Base-by-base conservation (phyloP, 2,888 invertebrate species). In the Watsonalla binaria region DNA sequence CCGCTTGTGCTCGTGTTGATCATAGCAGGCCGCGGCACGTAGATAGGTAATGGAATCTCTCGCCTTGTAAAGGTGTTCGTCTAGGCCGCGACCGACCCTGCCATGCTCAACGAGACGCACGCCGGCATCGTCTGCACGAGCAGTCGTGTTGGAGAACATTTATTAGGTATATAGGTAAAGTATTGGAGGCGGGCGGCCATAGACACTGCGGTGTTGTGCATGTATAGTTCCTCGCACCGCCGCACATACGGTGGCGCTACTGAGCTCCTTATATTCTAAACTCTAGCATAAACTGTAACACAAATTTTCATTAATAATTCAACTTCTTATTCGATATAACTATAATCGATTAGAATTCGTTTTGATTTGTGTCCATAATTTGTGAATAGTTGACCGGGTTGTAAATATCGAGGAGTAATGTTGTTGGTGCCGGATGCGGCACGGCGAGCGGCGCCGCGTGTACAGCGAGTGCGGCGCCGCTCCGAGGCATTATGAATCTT, bases 191-290 rank as follows among this genome's bases (percentile, higher is more conserved):
- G 80, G 81, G 83, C 74, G 79, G 87, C 87, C 87, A 87, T 87
- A 86, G 76, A 86, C 85, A 86, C 84, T 82, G 84, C 86, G 88
- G 86, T 86, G 86, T 84, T 84, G 85, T 84, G 88, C 86, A 85
- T 88, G 87, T 86, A 90, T 89, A 89, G 90, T 90, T 90, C 90
- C 90, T 90, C 87, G 90, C 89, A 86, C 84, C 82, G 80, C 86
- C 86, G 85, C 83, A 74, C 74, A 72, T 68, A 82, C 82, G 84
- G 88, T 82, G 87, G 86, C 86, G 85, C 84, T 78, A 82, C 79
- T 82, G 76, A 85, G 83, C 87, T 87, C 87, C 84, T 84, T 82
- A 85, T 84, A 89, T 90, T 90, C 89, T 88, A 89, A 90, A 90
- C 85, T 85, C 84, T 86, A 89, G 88, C 82, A 80, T 89, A 87